Evolutionary conservation across 1,140 invertebrate genomes (phyloP).

Genomic region (Andricus grossulariae): DNA sequence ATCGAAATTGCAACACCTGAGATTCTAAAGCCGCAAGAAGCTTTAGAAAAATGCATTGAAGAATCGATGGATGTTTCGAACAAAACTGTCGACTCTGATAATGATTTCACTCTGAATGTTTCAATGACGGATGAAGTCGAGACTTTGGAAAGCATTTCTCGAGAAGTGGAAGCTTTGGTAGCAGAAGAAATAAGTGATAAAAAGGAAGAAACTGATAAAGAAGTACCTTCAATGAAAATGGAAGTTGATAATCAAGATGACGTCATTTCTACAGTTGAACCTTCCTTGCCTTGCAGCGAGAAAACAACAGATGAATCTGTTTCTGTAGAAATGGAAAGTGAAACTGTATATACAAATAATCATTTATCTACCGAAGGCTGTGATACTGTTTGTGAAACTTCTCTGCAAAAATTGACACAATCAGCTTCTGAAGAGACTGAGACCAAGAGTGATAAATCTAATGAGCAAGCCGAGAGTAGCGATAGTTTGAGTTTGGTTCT

Average conservation of each 20-base stretch:
- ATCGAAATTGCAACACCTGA: neutral
- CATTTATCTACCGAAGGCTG: constrained; percentile 18
- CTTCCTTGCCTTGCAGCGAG: neutral
- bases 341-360: constrained; percentile 9
- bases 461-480: neutral
- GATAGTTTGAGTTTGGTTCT: constrained; percentile 16
- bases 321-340: neutral
- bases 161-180: constrained; percentile 64
- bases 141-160: constrained; percentile 66
- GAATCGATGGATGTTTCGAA: neutral
- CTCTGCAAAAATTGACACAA: constrained; percentile 16
- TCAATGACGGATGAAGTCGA: constrained; percentile 54
- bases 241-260: constrained; percentile 32
- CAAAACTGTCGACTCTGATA: constrained; percentile 28
- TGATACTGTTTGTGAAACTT: constrained; percentile 26
- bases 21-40: neutral
- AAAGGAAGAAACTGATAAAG: constrained; percentile 35
- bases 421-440: constrained; percentile 26
- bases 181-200: constrained; percentile 32
- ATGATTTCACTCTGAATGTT: neutral
- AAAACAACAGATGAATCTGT: neutral
- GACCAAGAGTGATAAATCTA: neutral
- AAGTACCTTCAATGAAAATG: constrained; percentile 17
- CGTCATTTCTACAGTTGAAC: neutral
- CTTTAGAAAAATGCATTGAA: neutral